Base-by-base conservation (phyloP, 2,888 invertebrate species). In the Thymelicus sylvestris region DNA sequence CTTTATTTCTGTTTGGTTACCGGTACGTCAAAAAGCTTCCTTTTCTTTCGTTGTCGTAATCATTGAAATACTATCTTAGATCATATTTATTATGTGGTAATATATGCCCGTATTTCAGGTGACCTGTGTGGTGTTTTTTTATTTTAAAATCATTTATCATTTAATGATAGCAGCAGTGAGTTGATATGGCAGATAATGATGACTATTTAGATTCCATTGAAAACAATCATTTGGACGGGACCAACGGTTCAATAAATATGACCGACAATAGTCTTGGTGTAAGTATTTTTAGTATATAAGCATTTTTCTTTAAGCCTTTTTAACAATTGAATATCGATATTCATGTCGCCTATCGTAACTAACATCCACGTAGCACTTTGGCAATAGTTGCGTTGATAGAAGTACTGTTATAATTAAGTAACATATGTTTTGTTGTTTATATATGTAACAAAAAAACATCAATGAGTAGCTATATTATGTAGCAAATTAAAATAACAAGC, bases 161-260 rank as follows among this genome's bases (percentile, higher is more conserved):
- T 88, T 86, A 77, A 89, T 88, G 87, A 78, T 81, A 84, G 77
- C 77, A 75, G 78, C 75, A 81, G 76, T 76, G 78, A 78, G 84
- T 85, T 85, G 88, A 86, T 83, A 93, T 93, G 93, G 93, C 93
- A 81, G 93, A 93, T 83, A 93, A 91, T 89, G 93, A 92, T 83
- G 93, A 93, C 83, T 93, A 91, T 91, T 87, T 92, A 85, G 93
- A 93, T 80, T 88, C 93, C 75, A 89, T 93, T 83, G 93, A 93
- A 80, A 92, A 91, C 86, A 92, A 93, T 89, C 93, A 93, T 75
- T 91, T 95, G 83, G 95, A 95, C 84, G 95, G 95, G 80, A 93
- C 95, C 74, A 95, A 95, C 91, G 95, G 95, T 79, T 94, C 93
- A 78, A 77, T 93, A 79, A 94, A 92, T 78, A 92, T 93, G 91